phyloP scores from a whole-genome alignment of 2,888 invertebrate species.

The Tridacna gigas region DNA sequence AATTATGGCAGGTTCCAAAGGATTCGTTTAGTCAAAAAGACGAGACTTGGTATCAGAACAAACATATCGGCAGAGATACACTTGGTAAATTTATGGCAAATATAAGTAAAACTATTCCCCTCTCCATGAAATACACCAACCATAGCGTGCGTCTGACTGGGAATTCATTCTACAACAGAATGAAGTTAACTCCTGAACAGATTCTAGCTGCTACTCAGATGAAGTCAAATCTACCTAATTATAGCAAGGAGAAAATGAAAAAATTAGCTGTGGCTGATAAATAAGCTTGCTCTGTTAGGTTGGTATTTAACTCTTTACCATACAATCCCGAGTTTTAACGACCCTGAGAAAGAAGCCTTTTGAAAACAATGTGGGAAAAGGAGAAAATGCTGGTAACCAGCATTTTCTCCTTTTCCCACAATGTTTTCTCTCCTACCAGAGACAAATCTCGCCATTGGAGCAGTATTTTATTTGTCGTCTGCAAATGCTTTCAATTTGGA shows the following conservation, averaged over 20 bases:
- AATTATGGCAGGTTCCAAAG: constrained; percentile 17
- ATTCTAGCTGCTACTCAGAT: constrained; percentile 5
- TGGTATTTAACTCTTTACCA: too few relatives aligned
- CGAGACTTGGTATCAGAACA: constrained; percentile 12
- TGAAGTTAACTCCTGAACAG: constrained; percentile 12
- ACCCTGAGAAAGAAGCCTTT: too few relatives aligned
- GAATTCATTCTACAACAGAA: constrained; percentile 4
- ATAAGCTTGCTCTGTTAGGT: too few relatives aligned
- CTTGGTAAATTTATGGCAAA: constrained; percentile 14
- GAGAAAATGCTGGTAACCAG: constrained; percentile 2
- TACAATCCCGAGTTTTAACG: neutral
- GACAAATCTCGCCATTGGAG: too few relatives aligned
- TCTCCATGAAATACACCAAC: constrained; percentile 2
- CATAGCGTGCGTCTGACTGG: constrained; percentile 13
- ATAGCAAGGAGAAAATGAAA: too few relatives aligned
- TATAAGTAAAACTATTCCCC: constrained; percentile 3
- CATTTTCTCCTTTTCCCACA: constrained; percentile 4
- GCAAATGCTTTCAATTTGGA: too few relatives aligned
- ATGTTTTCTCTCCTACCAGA: too few relatives aligned
- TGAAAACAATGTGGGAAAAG: constrained; percentile 7
- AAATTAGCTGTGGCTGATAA: neutral
- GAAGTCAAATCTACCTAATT: neutral
- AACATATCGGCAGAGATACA: constrained; percentile 8
- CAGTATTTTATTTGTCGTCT: too few relatives aligned
- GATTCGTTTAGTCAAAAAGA: neutral